Conservation (phyloP, 35 echinoderm and acorn worm genomes). For the Lytechinus variegatus region DNA sequence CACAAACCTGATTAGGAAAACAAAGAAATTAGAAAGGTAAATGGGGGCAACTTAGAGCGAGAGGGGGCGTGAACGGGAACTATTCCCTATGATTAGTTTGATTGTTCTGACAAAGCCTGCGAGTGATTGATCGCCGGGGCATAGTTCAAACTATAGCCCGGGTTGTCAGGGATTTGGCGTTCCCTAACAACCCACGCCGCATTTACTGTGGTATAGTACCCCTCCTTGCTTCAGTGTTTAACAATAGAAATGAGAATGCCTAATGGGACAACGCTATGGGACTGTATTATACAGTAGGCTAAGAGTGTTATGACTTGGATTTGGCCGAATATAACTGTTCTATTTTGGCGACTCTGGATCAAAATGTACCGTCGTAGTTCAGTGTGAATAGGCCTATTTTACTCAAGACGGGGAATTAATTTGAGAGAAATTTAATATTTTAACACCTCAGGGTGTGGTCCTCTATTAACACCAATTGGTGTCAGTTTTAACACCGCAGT, state of each 20-base stretch:
- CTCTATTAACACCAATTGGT: too few species aligned
- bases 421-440: too few species aligned
- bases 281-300: neutral
- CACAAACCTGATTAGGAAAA: too few species aligned
- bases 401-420: too few species aligned
- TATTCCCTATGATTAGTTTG: neutral
- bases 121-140: neutral
- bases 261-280: neutral
- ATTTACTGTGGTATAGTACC: neutral
- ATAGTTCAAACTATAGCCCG: neutral
- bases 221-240: neutral
- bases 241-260: neutral
- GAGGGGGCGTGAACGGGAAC: neutral
- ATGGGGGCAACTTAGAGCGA: too few species aligned
- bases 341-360: too few species aligned
- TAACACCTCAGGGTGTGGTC: too few species aligned
- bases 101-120: neutral
- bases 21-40: too few species aligned
- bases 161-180: neutral
- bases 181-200: neutral
- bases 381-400: too few species aligned
- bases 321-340: neutral
- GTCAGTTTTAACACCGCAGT: too few species aligned
- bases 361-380: too few species aligned
- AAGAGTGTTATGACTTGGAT: neutral